Conservation (phyloP, 2,797 vertebrate genomes). For the Arrhamphus sclerolepis region DNA sequence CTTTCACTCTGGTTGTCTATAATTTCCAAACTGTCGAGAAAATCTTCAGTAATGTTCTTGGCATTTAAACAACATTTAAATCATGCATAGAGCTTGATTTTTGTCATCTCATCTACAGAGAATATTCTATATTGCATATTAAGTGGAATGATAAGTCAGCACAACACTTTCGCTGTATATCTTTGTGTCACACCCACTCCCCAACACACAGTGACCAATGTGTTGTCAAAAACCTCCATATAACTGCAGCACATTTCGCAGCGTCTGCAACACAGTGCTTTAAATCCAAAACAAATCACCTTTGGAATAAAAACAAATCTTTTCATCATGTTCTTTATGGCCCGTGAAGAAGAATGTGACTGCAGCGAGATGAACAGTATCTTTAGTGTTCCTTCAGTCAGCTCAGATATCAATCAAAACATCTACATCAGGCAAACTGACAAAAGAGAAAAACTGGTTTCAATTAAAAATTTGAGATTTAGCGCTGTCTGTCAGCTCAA, state of each 20-base stretch:
- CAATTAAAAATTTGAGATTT: conserved; percentile 2
- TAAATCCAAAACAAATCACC: conserved; percentile 25
- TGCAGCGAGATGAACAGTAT: background rate
- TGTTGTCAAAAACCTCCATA: conserved; percentile 20
- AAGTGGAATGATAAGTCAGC: too few relatives aligned
- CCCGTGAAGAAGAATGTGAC: conserved; percentile 8
- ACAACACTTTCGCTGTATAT: background rate
- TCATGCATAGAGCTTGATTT: too few relatives aligned
- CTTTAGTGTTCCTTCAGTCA: background rate
- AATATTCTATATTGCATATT: too few relatives aligned
- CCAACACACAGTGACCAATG: conserved; percentile 1
- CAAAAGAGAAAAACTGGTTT: conserved; percentile 8
- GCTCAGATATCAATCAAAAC: too few relatives aligned
- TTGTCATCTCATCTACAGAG: too few relatives aligned
- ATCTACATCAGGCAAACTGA: conserved; percentile 3
- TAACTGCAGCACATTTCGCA: conserved; percentile 15
- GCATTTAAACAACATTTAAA: too few relatives aligned
- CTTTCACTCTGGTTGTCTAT: too few relatives aligned
- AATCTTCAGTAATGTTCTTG: too few relatives aligned
- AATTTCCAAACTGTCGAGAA: too few relatives aligned
- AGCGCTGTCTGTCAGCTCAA: conserved; percentile 4
- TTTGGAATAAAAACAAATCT: conserved; percentile 28
- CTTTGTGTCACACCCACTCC: background rate
- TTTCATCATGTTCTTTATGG: conserved; percentile 23
- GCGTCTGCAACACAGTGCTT: conserved; percentile 12